These are phyloP conservation scores for Petrocephalus sullivani DNA, from an alignment of 2,797 vertebrate species.

Conservation along the genomic window DNA sequence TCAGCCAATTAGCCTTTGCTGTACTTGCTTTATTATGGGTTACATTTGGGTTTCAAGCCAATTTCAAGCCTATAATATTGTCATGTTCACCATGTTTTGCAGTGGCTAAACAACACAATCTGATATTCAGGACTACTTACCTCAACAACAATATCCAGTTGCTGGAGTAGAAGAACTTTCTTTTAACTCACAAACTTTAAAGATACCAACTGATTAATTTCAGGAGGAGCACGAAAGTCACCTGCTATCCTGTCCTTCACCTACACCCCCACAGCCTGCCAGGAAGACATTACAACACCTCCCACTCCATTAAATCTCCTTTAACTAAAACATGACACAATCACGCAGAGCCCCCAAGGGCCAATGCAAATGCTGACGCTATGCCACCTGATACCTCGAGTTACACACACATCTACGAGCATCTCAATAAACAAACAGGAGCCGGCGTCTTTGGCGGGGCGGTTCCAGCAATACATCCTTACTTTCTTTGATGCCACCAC, in stretches of 20 bases:
- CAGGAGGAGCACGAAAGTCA: neutral
- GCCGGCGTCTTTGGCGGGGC: neutral
- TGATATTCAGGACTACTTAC: neutral
- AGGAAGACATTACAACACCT: neutral
- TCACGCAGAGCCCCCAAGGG: neutral
- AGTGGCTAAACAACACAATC: neutral
- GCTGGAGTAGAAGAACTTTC: neutral
- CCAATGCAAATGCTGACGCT: neutral
- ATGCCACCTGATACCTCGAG: neutral
- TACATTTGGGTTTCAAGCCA: neutral
- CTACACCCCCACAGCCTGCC: neutral
- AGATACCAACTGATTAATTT: neutral
- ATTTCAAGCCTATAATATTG: neutral
- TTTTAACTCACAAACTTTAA: neutral
- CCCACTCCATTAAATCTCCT: neutral
- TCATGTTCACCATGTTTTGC: neutral
- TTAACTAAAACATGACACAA: neutral
- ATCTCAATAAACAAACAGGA: neutral
- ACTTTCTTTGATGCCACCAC: neutral
- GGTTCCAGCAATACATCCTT: neutral
- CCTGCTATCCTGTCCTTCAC: neutral
- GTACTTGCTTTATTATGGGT: neutral
- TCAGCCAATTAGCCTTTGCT: neutral
- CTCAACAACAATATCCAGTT: neutral
- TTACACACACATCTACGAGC: slow-evolving; percentile 24